A percentile compares a stretch with the other conserved stretches of the same genome.
These are phyloP conservation scores for Halictus ligatus DNA, from an alignment of 2,888 invertebrate genomes.

Conservation along the genomic window DNA sequence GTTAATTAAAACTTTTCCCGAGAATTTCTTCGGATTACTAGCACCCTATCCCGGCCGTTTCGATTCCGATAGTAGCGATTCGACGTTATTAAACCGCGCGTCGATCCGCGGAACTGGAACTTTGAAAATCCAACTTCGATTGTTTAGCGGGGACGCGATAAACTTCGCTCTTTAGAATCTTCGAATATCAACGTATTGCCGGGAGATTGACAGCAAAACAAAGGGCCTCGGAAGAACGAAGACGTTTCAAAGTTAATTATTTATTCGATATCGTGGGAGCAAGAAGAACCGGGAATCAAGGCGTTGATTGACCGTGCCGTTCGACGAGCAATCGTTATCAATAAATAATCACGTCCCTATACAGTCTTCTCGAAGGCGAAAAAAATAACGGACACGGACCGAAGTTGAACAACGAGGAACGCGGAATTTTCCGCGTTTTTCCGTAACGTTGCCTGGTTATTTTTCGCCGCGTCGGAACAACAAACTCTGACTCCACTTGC, in stretches of 20 bases:
- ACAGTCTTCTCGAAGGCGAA: not conserved
- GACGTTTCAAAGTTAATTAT: not conserved
- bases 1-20: constrained; percentile 58
- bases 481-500: constrained; percentile 1
- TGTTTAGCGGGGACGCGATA: constrained; percentile 30
- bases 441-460: constrained; percentile 8
- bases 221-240: not conserved
- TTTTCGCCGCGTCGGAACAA: not conserved
- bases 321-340: not conserved
- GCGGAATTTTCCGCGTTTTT: not conserved
- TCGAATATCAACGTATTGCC: not conserved
- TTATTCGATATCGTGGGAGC: too few relatives aligned
- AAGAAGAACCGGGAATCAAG: too few relatives aligned
- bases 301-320: too few relatives aligned
- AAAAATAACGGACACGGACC: not conserved
- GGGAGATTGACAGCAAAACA: constrained; percentile 4
- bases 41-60: constrained; percentile 24
- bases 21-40: constrained; percentile 53
- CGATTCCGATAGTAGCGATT: constrained; percentile 30
- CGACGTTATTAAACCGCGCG: constrained; percentile 45
- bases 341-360: not conserved
- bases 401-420: not conserved
- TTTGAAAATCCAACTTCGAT: constrained; percentile 30
- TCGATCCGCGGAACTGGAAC: constrained; percentile 26
- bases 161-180: constrained; percentile 7